Percentiles rank a stretch among this genome's conserved stretches.
Evolutionary conservation across 2,888 invertebrate species (phyloP).

Genomic region (Choreutis nemorana): DNA sequence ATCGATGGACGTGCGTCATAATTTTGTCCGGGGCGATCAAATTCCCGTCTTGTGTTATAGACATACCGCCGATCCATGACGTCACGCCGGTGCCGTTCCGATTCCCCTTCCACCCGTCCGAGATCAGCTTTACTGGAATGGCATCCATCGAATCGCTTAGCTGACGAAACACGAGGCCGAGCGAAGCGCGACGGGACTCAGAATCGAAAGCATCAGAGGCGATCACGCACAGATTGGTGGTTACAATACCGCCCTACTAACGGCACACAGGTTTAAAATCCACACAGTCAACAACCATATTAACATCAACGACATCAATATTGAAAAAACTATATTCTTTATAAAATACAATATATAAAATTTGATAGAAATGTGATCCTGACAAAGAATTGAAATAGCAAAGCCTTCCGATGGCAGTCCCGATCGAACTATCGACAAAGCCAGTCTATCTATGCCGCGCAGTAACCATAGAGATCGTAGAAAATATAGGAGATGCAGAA

Average conservation of each 20-base stretch:
- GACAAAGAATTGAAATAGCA: constrained; percentile 30
- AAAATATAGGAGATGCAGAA: constrained; percentile 56
- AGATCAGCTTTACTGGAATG: constrained; percentile 65
- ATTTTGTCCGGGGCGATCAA: constrained; percentile 61
- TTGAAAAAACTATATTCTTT: constrained; percentile 46
- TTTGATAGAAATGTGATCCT: constrained; percentile 25
- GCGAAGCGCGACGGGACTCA: constrained; percentile 49
- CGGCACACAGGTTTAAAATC: constrained; percentile 33
- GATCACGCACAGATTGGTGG: constrained; percentile 46
- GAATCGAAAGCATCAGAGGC: constrained; percentile 30
- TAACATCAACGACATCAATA: constrained; percentile 42
- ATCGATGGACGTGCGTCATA: constrained; percentile 58
- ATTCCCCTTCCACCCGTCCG: constrained; percentile 53
- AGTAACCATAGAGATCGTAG: constrained; percentile 68
- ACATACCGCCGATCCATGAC: constrained; percentile 64
- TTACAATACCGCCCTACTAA: constrained; percentile 33
- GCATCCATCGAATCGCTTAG: constrained; percentile 62
- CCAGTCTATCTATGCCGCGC: constrained; percentile 63
- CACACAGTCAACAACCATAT: constrained; percentile 15
- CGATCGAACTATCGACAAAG: constrained; percentile 52
- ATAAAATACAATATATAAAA: constrained; percentile 29
- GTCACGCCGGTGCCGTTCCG: constrained; percentile 49
- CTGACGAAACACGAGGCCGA: constrained; percentile 43
- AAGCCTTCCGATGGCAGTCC: constrained; percentile 48
- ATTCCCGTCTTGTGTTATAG: constrained; percentile 60